Percentiles rank a stretch among this genome's conserved stretches.
Evolutionary conservation across 2,797 vertebrate genomes (phyloP).

Genomic region (Ctenochaetus hawaiiensis): DNA sequence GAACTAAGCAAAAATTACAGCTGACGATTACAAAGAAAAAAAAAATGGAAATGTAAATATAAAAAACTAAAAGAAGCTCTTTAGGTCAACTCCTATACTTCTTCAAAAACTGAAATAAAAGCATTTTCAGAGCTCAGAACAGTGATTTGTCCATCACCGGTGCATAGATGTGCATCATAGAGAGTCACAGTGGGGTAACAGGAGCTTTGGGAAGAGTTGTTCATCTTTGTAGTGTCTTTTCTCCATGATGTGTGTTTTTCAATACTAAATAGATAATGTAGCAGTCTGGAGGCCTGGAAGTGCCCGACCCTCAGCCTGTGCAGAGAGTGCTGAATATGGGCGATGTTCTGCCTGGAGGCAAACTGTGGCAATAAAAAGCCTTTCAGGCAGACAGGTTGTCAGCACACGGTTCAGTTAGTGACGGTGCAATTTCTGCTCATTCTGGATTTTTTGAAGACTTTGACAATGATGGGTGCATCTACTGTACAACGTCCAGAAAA

Average conservation of each 20-base stretch:
- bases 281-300: slow-evolving; percentile 68
- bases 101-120: slow-evolving; percentile 39
- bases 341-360: slow-evolving; percentile 81
- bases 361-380: slow-evolving; percentile 83
- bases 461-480: slow-evolving; percentile 54
- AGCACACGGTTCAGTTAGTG: slow-evolving; percentile 74
- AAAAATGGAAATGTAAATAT: slow-evolving; percentile 15
- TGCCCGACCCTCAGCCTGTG: slow-evolving; percentile 56
- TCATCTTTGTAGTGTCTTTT: slow-evolving; percentile 68
- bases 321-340: slow-evolving; percentile 73
- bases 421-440: slow-evolving; percentile 69
- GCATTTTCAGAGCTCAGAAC: slow-evolving; percentile 40
- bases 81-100: slow-evolving; percentile 29
- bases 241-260: slow-evolving; percentile 70
- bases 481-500: slow-evolving; percentile 31
- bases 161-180: slow-evolving; percentile 49
- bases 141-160: slow-evolving; percentile 72
- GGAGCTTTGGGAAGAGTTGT: slow-evolving; percentile 69
- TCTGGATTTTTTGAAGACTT: slow-evolving; percentile 60
- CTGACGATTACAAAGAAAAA: slow-evolving; percentile 1
- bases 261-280: slow-evolving; percentile 83
- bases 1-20: slow-evolving; percentile 46
- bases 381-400: slow-evolving; percentile 83
- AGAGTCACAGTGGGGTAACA: slow-evolving; percentile 59
- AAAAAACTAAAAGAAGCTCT: slow-evolving; percentile 34